A percentile compares a stretch with the other conserved stretches of the same genome.
phyloP scores from a whole-genome alignment of 2,113 vertebrate species.

The Mesoclemmys tuberculata region DNA sequence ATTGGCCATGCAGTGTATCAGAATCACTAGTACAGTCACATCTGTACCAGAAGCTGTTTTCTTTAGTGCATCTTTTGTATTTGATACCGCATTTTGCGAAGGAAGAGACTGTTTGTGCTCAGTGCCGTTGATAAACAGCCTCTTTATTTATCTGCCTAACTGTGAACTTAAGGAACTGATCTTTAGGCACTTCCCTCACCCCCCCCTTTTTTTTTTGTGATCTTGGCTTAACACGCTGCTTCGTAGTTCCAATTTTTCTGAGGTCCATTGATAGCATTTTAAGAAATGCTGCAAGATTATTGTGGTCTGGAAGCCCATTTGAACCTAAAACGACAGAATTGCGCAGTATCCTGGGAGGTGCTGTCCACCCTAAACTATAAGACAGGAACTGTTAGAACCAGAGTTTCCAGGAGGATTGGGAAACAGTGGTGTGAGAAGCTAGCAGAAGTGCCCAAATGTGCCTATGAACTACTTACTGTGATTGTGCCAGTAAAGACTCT shows the following conservation, averaged over 20 bases:
- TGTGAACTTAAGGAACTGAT: too few species aligned
- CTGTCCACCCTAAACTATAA: too few species aligned
- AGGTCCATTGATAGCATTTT: not conserved
- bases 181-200: rapidly evolving
- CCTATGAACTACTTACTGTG: too few species aligned
- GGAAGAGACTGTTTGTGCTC: too few species aligned
- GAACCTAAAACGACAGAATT: too few species aligned
- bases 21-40: not conserved
- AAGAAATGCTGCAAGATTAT: not conserved
- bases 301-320: not conserved
- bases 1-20: not conserved
- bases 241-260: not conserved
- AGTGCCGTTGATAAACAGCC: not conserved
- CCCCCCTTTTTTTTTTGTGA: not conserved
- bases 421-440: not conserved
- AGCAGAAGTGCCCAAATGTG: not conserved
- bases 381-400: not conserved
- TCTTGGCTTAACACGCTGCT: not conserved
- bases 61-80: not conserved
- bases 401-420: not conserved
- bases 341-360: too few species aligned
- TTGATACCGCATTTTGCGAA: too few species aligned
- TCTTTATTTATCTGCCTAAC: not conserved
- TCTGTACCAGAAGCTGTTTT: rapidly evolving
- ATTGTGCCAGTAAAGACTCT: not conserved